Base-by-base conservation (phyloP, 2,113 vertebrate genomes). In the Anolis carolinensis region DNA sequence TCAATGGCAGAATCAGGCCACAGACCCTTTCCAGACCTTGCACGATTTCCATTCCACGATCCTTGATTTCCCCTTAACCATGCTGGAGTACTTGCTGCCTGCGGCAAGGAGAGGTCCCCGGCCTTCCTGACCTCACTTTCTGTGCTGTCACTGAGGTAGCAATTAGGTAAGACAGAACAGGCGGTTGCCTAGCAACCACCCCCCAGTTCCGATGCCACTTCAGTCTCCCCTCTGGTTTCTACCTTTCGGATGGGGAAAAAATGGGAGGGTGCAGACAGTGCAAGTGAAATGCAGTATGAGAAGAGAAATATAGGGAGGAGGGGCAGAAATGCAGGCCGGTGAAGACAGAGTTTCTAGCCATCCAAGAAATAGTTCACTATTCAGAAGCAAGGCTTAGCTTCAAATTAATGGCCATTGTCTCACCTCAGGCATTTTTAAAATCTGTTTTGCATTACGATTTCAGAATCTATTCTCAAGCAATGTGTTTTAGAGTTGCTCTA, bases 381-480 rank as follows among this genome's bases (percentile, higher is more conserved):
- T 67, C 32, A 68, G 7, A 81, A 30, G n/a, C 30, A 27, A 68
- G 25, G 25, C 55, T 71, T n/a, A 79, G 25, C 18, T 36, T n/a
- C 34, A 10, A 79, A 62, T 79, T 59, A 50, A 52, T 39, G 27
- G 18, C 48, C 44, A 3, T 8, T 68, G 68, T 21, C 44, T 77
- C 39, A 68, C 21, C 27, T 39, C 65, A 23, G 67, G 48, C 67
- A 25, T 55, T 55, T 59, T 68, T 5, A 85, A 78, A 78, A 5
- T 21, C 3, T 30, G 27, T 70, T 68, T 78, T 59, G 2, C 25
- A 34, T 48, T 73, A 59, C 36, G 59, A 11, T 74, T 65, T 86
- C 55, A 48, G 78, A 86, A 86, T 86, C 36, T 50, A 68, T 86
- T 81, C 32, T 80, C 52, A 81, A 71, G 84, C 77, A 65, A 50